These are phyloP conservation scores for Oxyteleia sp. DNA, from an alignment of 2,888 invertebrate genomes.

Conservation along the genomic window DNA sequence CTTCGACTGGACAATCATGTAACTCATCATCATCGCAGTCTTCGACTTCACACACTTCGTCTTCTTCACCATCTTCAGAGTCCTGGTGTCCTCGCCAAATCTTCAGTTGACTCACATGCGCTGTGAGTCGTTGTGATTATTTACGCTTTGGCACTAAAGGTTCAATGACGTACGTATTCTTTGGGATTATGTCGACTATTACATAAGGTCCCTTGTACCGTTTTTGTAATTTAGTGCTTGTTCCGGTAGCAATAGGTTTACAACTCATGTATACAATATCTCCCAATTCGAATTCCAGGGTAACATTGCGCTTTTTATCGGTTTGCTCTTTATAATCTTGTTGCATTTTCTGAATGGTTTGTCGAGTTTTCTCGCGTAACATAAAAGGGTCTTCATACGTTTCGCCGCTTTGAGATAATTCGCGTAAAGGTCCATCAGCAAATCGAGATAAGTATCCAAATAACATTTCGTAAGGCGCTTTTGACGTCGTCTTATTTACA, in stretches of 20 bases:
- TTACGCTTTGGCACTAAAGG: constrained; percentile 3
- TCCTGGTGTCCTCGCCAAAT: constrained; percentile 6
- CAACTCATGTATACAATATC: constrained; percentile 21
- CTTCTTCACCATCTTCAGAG: too few species aligned
- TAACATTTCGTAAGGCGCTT: constrained; percentile 50
- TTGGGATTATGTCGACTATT: constrained; percentile 19
- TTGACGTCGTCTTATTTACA: constrained; percentile 43
- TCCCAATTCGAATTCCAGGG: constrained; percentile 5
- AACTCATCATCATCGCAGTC: too few species aligned
- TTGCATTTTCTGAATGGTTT: constrained; percentile 14
- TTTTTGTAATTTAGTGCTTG: constrained; percentile 17
- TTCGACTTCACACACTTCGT: too few species aligned
- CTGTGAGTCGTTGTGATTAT: constrained; percentile 6
- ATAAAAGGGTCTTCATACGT: background rate
- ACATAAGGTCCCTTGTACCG: constrained; percentile 27
- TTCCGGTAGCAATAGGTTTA: constrained; percentile 11
- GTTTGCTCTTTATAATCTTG: background rate
- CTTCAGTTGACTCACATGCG: constrained; percentile 10
- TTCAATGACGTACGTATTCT: constrained; percentile 29
- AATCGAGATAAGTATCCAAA: constrained; percentile 61
- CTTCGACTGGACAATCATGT: too few species aligned
- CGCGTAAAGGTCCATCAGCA: constrained; percentile 38
- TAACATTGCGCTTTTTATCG: constrained; percentile 1
- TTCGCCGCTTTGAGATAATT: background rate
- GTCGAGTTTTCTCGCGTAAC: background rate